A percentile compares a stretch with the other conserved stretches of the same genome.
Evolutionary conservation across 2,113 vertebrate genomes (phyloP).

Genomic region (Pelecanus crispus): DNA sequence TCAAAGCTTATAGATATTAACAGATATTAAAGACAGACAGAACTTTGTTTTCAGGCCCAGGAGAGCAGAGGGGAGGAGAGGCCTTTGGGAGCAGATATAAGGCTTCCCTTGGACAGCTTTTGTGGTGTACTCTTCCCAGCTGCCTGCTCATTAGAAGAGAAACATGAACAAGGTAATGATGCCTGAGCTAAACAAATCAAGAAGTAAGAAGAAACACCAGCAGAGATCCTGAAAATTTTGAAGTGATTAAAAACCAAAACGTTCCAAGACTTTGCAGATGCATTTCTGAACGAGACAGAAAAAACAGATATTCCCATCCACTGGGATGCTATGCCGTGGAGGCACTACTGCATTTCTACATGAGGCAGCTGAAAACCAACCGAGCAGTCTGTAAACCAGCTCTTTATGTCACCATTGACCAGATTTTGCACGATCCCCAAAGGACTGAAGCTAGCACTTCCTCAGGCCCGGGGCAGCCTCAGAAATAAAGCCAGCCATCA

Average conservation of each 20-base stretch:
- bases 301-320: not conserved
- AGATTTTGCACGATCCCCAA: not conserved
- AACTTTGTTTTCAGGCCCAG: not conserved
- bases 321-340: not conserved
- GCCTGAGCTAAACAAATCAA: not conserved
- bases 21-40: not conserved
- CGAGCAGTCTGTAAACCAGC: not conserved
- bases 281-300: not conserved
- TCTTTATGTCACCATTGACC: fast-evolving
- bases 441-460: not conserved
- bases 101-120: not conserved
- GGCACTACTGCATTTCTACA: not conserved
- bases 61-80: not conserved
- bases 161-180: not conserved
- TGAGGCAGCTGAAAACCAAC: not conserved
- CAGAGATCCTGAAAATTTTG: not conserved
- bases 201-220: not conserved
- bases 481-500: not conserved
- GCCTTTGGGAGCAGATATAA: not conserved
- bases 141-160: not conserved
- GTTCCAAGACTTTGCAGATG: not conserved
- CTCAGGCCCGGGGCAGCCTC: not conserved
- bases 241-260: not conserved
- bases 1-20: not conserved
- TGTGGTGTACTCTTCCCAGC: not conserved